A percentile compares a stretch with the other conserved stretches of the same genome.
These are phyloP conservation scores for Allygus modestus DNA, from an alignment of 2,888 invertebrate species.

Conservation along the genomic window DNA sequence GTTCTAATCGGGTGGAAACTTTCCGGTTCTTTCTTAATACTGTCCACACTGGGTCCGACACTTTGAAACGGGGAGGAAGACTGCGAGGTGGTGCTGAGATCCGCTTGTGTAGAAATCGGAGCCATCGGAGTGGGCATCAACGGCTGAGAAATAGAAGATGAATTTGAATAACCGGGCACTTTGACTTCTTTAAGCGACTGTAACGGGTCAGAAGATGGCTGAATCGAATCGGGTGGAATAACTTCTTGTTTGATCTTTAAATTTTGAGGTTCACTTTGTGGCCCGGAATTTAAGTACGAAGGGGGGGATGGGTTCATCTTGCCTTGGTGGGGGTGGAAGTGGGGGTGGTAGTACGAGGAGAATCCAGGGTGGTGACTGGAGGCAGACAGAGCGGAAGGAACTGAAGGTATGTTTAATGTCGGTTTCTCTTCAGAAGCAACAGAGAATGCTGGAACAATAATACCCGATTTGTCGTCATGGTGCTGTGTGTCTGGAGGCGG, in stretches of 20 bases:
- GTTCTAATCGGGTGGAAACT: slow-evolving; percentile 71
- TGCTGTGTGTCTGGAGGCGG: slow-evolving; percentile 62
- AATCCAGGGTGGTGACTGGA: slow-evolving; percentile 66
- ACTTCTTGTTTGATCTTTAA: slow-evolving; percentile 84
- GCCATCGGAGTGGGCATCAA: slow-evolving; percentile 70
- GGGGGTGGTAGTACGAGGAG: slow-evolving; percentile 69
- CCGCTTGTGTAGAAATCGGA: slow-evolving; percentile 60
- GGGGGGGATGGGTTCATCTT: slow-evolving; percentile 68
- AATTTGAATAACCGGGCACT: slow-evolving; percentile 83
- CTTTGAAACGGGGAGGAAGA: slow-evolving; percentile 77
- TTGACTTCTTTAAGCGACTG: slow-evolving; percentile 89
- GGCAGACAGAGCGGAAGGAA: slow-evolving; percentile 61
- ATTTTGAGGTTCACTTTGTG: slow-evolving; percentile 82
- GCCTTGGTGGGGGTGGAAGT: slow-evolving; percentile 68
- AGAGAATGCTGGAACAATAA: slow-evolving; percentile 69
- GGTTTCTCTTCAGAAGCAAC: slow-evolving; percentile 67
- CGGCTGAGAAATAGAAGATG: slow-evolving; percentile 72
- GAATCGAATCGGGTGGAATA: slow-evolving; percentile 71
- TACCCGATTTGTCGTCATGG: slow-evolving; percentile 61
- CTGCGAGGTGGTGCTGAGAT: slow-evolving; percentile 75
- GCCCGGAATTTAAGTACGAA: slow-evolving; percentile 66
- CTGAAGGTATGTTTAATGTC: slow-evolving; percentile 67
- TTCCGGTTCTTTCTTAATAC: slow-evolving; percentile 87
- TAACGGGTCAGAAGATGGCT: slow-evolving; percentile 79
- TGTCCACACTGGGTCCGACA: slow-evolving; percentile 82